Evolutionary conservation across 2,797 vertebrate species (phyloP).

Genomic region (Hyperoplus immaculatus): DNA sequence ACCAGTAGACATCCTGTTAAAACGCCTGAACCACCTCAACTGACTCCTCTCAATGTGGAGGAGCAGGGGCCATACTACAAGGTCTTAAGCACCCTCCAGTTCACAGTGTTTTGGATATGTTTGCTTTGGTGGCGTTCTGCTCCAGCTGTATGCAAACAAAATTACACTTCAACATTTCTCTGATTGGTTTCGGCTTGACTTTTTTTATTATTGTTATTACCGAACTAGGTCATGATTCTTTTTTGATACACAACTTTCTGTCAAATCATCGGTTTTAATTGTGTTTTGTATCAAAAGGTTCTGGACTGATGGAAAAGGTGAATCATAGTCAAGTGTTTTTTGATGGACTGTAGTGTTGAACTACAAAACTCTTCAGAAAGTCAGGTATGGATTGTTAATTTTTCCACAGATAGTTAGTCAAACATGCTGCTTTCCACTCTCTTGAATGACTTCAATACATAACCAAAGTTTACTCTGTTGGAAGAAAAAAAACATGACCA

Average conservation of each 20-base stretch:
- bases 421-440: constrained; percentile 76
- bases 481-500: constrained; percentile 74
- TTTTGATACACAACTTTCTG: constrained; percentile 48
- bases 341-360: constrained; percentile 37
- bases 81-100: constrained; percentile 40
- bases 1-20: no score
- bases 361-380: constrained; percentile 46
- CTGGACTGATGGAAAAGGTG: constrained; percentile 44
- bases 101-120: constrained; percentile 48
- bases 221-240: constrained; percentile 57
- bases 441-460: constrained; percentile 72
- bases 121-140: constrained; percentile 57
- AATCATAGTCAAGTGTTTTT: constrained; percentile 26
- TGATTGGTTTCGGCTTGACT: constrained; percentile 61
- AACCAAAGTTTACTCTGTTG: constrained; percentile 82
- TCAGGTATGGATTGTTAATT: constrained; percentile 65
- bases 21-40: no score
- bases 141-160: constrained; percentile 53
- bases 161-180: constrained; percentile 62
- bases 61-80: background rate
- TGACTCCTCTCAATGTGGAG: no score
- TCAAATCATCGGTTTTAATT: constrained; percentile 1
- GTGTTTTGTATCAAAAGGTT: constrained; percentile 46
- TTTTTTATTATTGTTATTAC: constrained; percentile 35
- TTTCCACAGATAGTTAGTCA: constrained; percentile 60